Base-by-base conservation (phyloP, 2,113 vertebrate genomes). In the Paradisaea rubra region DNA sequence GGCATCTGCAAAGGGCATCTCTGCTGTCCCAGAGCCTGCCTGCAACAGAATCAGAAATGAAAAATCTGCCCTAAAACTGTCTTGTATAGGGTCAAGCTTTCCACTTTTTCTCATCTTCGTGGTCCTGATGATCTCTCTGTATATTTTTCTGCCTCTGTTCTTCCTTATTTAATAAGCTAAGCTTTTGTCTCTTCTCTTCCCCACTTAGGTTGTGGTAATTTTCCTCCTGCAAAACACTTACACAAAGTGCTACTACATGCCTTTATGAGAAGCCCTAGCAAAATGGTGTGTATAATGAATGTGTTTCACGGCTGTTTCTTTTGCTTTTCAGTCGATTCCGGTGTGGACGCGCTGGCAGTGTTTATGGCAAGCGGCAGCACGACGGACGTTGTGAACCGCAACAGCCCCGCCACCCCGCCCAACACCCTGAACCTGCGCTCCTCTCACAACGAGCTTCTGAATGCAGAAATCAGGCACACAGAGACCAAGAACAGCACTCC, bases 381-480 rank as follows among this genome's bases (percentile, higher is more conserved):
- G 63, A 98, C 97, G 54, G 99, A 99, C n/a, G 86, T 98, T 53
- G 97, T 97, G 73, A 99, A 98, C 96, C 98, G 98, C 80, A 98
- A 98, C 57, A 95, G 93, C 69, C 86, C 97, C 0, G 93, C 98
- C 91, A 98, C 97, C 10, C 99, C 99, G 0, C 99, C 99, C 2
- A 99, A 98, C 81, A 99, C 98, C 23, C 98, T 99, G 13, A 98
- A 98, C 92, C 98, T 99, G 61, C 99, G 99, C 52, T 99, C 99
- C 20, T 99, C 99, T 2, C 99, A 99, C 94, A 99, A 99, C 59
- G 99, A 99, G 78, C 98, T 99, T 16, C 95, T 99, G 42, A 99
- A 99, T 6, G 98, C 98, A 0, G 99, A 99, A 28, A 97, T 99
- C 17, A 98, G 98, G 74, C 98, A 99, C 95, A 96, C 98, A 0